Evolutionary conservation across 2,797 vertebrate species (phyloP), one percentile per base, ranked within the genome.

Genomic region (Phrynocephalus forsythii): DNA sequence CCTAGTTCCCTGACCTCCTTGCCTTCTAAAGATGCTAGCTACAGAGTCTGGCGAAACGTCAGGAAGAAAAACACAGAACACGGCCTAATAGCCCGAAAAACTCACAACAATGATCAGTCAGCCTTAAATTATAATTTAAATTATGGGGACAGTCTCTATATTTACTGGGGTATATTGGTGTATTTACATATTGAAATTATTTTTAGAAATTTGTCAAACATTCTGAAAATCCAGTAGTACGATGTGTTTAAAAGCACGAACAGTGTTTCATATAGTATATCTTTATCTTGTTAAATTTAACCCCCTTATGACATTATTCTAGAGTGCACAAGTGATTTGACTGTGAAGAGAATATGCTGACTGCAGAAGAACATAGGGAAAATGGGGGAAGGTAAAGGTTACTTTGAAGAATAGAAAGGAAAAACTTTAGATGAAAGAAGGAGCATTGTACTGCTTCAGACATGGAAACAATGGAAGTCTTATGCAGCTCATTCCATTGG

Each of bases 371-470:
- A 95, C 95, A 94, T 91, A 90, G 93, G 89, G 87, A 87, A 81
- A 38, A 85, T 16, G 72, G 92, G 88, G 91, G 91, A 92, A 94
- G 94, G 94, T 95, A 97, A 96, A 95, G 91, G 94, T 93, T 92
- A 90, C 94, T 96, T 95, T 96, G 95, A 96, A 94, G 95, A 96
- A 92, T 94, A 92, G 93, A 95, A 93, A 95, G 94, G 92, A 94
- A 95, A 93, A 92, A 94, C 95, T 96, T 96, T 96, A 96, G 96
- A 96, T 93, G 95, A 85, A 94, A 95, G 94, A 95, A 96, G 95
- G 93, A 95, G 95, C 91, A 92, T 92, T 96, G 95, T 96, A 91
- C 91, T 91, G 85, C 90, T 94, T 86, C 90, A 90, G 94, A 95
- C 91, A 24, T 26, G 83, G 87, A 85, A 96, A 97, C 96, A 97